Percentiles rank a stretch among this genome's conserved stretches.
Evolutionary conservation across 2,888 invertebrate genomes (phyloP).

Genomic region (Pandemis cinnamomeana): DNA sequence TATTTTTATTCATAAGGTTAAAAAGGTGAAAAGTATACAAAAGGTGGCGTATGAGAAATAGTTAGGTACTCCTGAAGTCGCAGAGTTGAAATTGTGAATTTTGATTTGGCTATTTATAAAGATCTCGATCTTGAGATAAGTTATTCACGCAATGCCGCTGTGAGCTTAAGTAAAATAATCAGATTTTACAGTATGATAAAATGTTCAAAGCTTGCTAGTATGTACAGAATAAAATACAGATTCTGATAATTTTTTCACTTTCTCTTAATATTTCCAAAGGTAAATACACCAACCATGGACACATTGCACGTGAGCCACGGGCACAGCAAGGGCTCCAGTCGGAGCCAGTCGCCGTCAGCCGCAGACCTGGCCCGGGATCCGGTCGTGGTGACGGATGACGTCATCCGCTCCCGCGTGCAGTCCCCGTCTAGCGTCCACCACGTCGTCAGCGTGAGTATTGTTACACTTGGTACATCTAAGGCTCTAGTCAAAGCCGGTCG

Average conservation of each 20-base stretch:
- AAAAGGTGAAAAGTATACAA: no score
- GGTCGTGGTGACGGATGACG: constrained; percentile 73
- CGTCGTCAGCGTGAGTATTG: constrained; percentile 68
- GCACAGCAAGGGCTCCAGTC: constrained; percentile 85
- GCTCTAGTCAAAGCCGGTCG: constrained; percentile 86
- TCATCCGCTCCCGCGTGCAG: constrained; percentile 78
- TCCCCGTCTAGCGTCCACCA: constrained; percentile 76
- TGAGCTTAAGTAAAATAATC: no score
- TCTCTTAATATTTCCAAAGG: constrained; percentile 1
- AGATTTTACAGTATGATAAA: no score
- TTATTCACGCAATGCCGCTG: no score
- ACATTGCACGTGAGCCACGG: constrained; percentile 76
- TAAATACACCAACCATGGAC: constrained; percentile 60
- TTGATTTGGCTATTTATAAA: no score
- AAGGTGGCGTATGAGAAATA: no score
- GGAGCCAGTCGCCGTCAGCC: constrained; percentile 85
- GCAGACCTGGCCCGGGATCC: constrained; percentile 78
- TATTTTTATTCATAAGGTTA: no score
- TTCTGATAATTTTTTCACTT: not conserved
- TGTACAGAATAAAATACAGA: no score
- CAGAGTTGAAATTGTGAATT: no score
- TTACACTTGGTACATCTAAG: constrained; percentile 78
- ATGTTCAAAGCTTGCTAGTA: no score
- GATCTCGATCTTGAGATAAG: no score
- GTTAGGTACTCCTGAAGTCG: no score